These are phyloP conservation scores for Sterna hirundo DNA, from an alignment of 2,113 vertebrate genomes.

Conservation along the genomic window DNA sequence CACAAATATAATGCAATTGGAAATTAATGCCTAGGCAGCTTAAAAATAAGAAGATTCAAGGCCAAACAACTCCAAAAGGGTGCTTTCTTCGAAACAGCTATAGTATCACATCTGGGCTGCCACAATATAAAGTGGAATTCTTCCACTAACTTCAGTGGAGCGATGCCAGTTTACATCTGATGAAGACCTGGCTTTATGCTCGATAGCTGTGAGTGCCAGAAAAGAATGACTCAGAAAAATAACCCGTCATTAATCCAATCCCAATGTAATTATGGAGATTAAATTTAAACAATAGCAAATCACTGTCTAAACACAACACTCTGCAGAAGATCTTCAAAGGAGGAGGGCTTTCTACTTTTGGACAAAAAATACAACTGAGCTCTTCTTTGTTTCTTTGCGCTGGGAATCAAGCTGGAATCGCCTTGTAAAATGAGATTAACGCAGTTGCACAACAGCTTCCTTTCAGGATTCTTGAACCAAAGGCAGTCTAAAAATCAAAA, in stretches of 20 bases:
- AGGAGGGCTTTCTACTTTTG: constrained; percentile 10
- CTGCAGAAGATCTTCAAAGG: constrained; percentile 2
- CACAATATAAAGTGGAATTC: neutral
- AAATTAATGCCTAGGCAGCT: neutral
- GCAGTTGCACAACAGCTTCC: constrained; percentile 51
- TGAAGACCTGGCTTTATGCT: constrained; percentile 34
- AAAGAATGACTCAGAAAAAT: constrained; percentile 49
- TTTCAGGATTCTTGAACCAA: constrained; percentile 50
- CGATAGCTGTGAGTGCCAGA: neutral
- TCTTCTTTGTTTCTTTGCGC: constrained; percentile 41
- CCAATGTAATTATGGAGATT: constrained; percentile 30
- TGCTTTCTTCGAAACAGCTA: neutral
- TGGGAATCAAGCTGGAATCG: constrained; percentile 14
- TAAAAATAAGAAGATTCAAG: neutral
- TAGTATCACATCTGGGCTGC: neutral
- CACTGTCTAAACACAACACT: constrained; percentile 32
- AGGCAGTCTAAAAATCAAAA: constrained; percentile 37
- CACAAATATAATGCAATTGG: neutral
- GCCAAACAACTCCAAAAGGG: neutral
- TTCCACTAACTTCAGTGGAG: neutral
- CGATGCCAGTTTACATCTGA: neutral
- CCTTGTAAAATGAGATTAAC: constrained; percentile 57
- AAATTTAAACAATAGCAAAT: constrained; percentile 56
- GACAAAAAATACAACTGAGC: neutral
- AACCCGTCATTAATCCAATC: constrained; percentile 39